Evolutionary conservation across 1,140 invertebrate species (phyloP).

Genomic region (Caenorhabditis inopinata): DNA sequence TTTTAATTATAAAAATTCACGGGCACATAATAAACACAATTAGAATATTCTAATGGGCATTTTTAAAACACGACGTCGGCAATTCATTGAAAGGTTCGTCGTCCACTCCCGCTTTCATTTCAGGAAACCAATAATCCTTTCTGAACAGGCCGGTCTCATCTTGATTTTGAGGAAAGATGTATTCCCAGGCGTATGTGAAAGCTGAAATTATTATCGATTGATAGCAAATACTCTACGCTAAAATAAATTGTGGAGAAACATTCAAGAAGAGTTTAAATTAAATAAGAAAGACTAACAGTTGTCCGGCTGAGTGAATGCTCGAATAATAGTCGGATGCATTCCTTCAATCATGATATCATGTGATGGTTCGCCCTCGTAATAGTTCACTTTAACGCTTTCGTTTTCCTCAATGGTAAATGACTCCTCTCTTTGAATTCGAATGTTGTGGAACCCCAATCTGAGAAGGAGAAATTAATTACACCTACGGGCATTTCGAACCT

Average conservation of each 20-base stretch:
- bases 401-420: background rate
- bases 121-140: constrained; percentile 18
- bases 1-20: too few species aligned
- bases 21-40: too few species aligned
- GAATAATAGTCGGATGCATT: background rate
- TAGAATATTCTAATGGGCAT: background rate
- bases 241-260: too few species aligned
- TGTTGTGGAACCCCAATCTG: background rate
- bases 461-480: background rate
- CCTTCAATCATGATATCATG: background rate
- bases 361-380: background rate
- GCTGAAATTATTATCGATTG: too few species aligned
- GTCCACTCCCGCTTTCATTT: background rate
- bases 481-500: background rate
- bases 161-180: background rate
- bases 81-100: constrained; percentile 5
- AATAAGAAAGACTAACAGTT: background rate
- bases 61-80: background rate
- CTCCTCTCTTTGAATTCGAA: background rate
- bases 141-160: background rate
- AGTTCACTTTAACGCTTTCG: constrained; percentile 9
- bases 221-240: too few species aligned
- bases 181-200: background rate
- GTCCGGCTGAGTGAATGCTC: background rate
- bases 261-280: background rate